Conservation (phyloP, 2,888 invertebrate species). For the Chaetoderma sp. region DNA sequence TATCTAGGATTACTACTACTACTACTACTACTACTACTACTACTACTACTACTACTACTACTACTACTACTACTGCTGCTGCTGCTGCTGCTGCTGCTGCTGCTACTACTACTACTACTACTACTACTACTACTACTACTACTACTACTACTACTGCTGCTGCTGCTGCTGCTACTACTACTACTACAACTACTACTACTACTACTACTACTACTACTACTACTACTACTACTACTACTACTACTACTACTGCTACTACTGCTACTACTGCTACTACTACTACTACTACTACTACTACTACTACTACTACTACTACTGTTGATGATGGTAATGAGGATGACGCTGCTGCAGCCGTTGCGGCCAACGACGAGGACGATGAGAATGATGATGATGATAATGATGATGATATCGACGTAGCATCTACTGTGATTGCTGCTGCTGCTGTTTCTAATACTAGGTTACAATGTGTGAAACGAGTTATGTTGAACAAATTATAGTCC, state of each 20-base stretch:
- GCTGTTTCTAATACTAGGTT: too few relatives aligned
- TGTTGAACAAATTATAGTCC: too few relatives aligned
- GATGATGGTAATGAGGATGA: not conserved
- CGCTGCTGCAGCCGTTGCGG: not conserved
- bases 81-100: constrained; percentile 6
- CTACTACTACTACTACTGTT: not conserved
- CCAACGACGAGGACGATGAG: not conserved
- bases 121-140: constrained; percentile 19
- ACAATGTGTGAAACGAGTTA: too few relatives aligned
- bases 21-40: constrained; percentile 16
- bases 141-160: constrained; percentile 14
- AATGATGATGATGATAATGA: not conserved
- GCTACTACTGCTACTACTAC: constrained; percentile 15
- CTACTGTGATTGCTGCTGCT: too few relatives aligned
- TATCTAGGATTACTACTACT: not conserved
- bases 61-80: constrained; percentile 11
- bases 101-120: constrained; percentile 9
- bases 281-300: constrained; percentile 4
- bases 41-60: constrained; percentile 17
- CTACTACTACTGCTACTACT: constrained; percentile 12
- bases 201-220: constrained; percentile 18
- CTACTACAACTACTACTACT: constrained; percentile 10
- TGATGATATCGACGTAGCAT: not conserved
- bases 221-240: constrained; percentile 15
- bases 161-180: constrained; percentile 15